Evolutionary conservation across 1,140 invertebrate species (phyloP), one percentile per base, ranked within the genome.

Genomic region (Streblospio benedicti): DNA sequence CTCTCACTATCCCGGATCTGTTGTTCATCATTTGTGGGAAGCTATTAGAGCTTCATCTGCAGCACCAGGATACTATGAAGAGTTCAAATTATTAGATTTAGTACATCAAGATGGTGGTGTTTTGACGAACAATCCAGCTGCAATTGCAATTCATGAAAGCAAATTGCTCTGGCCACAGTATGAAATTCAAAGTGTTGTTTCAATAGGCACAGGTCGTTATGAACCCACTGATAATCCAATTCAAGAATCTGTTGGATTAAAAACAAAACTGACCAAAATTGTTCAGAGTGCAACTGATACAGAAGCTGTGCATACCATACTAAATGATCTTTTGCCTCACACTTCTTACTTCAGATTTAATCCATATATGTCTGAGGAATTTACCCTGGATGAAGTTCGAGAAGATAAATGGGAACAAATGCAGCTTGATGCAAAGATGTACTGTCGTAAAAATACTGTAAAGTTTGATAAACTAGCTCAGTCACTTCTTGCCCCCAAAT

Each of bases 31-130:
- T 67, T 72, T 93, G 16, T 97, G 92, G 90, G 86, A 95, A 81
- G 88, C 90, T 12, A 85, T 92, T 2, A 78, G 91, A 70, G 92
- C 91, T 9, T 93, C 91, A 6, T 88, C 91, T 41, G 91, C 93
- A 50, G 93, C 93, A 20, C 93, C 93, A 1, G 89, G 88, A 0
- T 93, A 93, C 79, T 96, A 93, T 79, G 85, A 90, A 71, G 90
- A 93, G 72, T 91, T 87, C 68, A 82, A 83, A 65, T 78, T 88
- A 18, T 85, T 85, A 53, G 85, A 87, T 28, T 81, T 84, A 68
- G 74, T 93, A 63, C 89, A 92, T 75, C 88, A 91, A 79, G 89
- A 89, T 80, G 88, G 86, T 67, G 92, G 91, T 16, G 84, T 94
- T 64, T 76, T 94, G 69, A 85, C 87, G 0, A 96, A 96, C 78